Evolutionary conservation across 2,113 vertebrate genomes (phyloP), one percentile per base, ranked within the genome.

Genomic region (Heloderma charlesbogerti): DNA sequence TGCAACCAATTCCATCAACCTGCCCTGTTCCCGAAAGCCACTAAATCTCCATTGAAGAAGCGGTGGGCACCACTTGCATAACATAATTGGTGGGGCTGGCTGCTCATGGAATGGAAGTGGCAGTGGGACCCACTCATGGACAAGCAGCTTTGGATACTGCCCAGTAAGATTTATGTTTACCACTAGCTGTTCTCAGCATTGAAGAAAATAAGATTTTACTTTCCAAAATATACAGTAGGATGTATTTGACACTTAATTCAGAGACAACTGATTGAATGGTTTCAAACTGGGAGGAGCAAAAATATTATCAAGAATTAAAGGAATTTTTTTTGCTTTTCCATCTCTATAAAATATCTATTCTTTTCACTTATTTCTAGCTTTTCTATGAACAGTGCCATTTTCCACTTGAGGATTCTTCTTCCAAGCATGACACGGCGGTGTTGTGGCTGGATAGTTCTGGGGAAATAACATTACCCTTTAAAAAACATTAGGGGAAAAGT

Each of bases 401-500:
- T 79, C 27, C 57, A 40, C 31, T 89, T 87, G 10, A 90, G 29
- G 54, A 74, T 92, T 92, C 67, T 34, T 91, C 88, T 80, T 94
- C 31, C 89, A 93, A 74, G 1, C 0, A 74, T 90, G 77, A 71
- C 43, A 77, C 0, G 83, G 57, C 45, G 75, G 15, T 83, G 82
- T 92, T 93, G 37, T 72, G 74, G 45, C 91, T 29, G 2, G 74
- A 48, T 91, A 37, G 1, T 54, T 91, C 63, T 54, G 57, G 86
- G 43, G 5, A 93, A 15, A 90, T 63, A 86, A 22, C 31, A 7
- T 45, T 90, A 84, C 66, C 90, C 90, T 69, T n/a, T 57, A 48
- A 77, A 34, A 75, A 93, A 66, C 72, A 86, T 43, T 57, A 93
- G 34, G 88, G 6, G 63, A 86, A 69, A 92, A 95, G 87, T 20